Conservation (phyloP, 2,888 invertebrate species). For the Julus scanicus region DNA sequence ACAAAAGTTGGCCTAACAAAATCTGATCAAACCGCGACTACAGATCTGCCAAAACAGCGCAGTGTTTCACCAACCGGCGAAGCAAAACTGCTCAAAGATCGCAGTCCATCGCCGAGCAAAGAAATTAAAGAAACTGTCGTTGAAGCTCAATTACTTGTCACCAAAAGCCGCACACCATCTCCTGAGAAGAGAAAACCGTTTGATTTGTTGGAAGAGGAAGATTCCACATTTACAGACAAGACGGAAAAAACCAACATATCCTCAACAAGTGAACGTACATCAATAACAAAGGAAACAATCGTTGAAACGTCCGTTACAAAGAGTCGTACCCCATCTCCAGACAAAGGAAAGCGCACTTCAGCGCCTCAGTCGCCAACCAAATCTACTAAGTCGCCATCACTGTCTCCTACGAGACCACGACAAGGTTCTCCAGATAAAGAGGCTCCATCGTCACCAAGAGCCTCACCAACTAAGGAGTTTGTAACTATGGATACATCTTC, state of each 20-base stretch:
- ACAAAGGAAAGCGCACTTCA: background rate
- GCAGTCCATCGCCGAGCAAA: background rate
- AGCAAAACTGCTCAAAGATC: background rate
- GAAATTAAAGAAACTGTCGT: background rate
- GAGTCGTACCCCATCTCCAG: constrained; percentile 22
- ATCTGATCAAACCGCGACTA: background rate
- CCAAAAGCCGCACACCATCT: background rate
- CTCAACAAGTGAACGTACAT: background rate
- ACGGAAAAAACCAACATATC: background rate
- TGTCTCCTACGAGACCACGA: background rate
- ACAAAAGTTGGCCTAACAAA: background rate
- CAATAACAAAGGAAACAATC: background rate
- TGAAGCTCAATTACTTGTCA: background rate
- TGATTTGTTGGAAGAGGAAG: background rate
- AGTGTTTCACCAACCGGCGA: background rate
- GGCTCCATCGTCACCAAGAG: background rate
- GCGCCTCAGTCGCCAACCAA: background rate
- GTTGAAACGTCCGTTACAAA: background rate
- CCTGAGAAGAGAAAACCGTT: background rate
- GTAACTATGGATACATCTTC: background rate
- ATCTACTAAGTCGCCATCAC: background rate
- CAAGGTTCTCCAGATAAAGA: background rate
- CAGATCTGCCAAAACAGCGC: background rate
- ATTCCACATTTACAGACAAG: background rate
- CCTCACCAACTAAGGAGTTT: constrained; percentile 17